Conservation (phyloP, 2,888 invertebrate genomes). For the Polyommatus icarus region DNA sequence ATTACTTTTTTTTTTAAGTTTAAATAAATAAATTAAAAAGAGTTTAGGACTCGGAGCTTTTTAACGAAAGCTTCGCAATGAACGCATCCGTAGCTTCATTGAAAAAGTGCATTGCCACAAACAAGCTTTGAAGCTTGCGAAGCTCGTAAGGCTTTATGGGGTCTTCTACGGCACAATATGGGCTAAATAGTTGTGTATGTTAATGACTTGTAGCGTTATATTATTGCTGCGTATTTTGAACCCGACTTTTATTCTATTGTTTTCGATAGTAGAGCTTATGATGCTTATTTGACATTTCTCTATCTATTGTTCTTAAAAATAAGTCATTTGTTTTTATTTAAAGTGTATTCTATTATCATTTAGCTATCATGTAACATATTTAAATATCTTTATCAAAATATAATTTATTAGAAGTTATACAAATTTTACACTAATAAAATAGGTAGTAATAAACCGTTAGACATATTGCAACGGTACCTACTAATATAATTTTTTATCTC, state of each 20-base stretch:
- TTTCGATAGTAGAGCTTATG: background rate
- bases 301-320: background rate
- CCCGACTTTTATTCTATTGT: slow-evolving; percentile 8
- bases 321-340: background rate
- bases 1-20: background rate
- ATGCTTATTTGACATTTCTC: background rate
- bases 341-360: background rate
- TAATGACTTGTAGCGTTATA: slow-evolving; percentile 30
- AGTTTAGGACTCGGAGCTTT: background rate
- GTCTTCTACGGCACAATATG: slow-evolving; percentile 43
- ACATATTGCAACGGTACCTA: too few relatives aligned
- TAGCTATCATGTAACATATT: background rate
- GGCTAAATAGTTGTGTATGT: slow-evolving; percentile 35
- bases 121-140: slow-evolving; percentile 47
- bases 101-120: slow-evolving; percentile 49
- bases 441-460: too few relatives aligned
- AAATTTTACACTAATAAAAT: background rate
- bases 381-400: background rate
- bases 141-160: slow-evolving; percentile 45
- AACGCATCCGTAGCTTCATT: slow-evolving; percentile 47
- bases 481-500: too few relatives aligned
- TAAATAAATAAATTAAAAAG: background rate
- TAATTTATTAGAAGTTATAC: background rate
- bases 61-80: slow-evolving; percentile 36
- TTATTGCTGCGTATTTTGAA: slow-evolving; percentile 6